Evolutionary conservation across 2,888 invertebrate species (phyloP), one percentile per base, ranked within the genome.

Genomic region (Melieria crassipennis): DNA sequence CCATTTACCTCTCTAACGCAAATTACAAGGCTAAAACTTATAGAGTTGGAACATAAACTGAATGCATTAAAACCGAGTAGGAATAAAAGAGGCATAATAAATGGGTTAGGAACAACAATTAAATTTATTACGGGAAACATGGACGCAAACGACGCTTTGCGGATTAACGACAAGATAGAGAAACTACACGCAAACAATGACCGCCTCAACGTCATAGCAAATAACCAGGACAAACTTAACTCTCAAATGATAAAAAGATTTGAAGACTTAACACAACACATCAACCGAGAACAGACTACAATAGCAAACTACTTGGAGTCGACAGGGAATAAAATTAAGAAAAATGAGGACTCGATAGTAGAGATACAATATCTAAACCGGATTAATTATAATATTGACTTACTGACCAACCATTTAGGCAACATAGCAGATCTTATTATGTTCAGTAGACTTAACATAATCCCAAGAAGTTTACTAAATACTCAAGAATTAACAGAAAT

Each of bases 391-490:
- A 74, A 74, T 45, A 74, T 76, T 43, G 75, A 74, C 46, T 42
- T 75, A n/a, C 52, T 73, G 57, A 56, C 11, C 16, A 67, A 45
- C 7, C 70, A 73, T 57, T 13, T 73, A 62, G 55, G 30, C 6
- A 55, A 71, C 30, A 73, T 75, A 63, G 72, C 73, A 10, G 75
- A 75, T 61, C 69, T 74, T n/a, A 56, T 77, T 9, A 52, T 75
- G n/a, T 56, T 75, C 5, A 70, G 71, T 11, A 71, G 70, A 70
- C 45, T 77, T 57, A 75, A 73, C 48, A 69, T 75, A 50, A 75
- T 75, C 9, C 65, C 74, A 4, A 75, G 75, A 68, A 65, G 71
- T 43, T 73, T 76, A 13, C 45, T 76, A 56, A 69, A 66, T 46
- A 66, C 68, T n/a, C 58, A 65, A 4, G 75, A 76, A 74, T 52